These are phyloP conservation scores for Xenentodon cancila DNA, from an alignment of 2,797 vertebrate genomes.

Conservation along the genomic window DNA sequence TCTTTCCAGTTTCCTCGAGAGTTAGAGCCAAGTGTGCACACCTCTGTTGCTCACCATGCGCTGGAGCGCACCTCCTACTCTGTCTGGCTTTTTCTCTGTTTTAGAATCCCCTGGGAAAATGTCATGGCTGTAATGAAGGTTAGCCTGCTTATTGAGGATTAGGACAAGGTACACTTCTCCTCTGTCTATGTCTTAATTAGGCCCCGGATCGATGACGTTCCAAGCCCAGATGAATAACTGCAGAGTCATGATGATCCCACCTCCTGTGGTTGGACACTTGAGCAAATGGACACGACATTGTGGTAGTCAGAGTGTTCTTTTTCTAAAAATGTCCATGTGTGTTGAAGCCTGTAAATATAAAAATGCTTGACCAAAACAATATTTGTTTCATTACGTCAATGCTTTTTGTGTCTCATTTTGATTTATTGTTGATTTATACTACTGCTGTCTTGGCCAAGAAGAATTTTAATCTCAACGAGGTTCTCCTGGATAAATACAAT, in stretches of 20 bases:
- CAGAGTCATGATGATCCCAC: slow-evolving; percentile 26
- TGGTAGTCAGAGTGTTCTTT: too few relatives aligned
- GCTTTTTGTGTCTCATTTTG: too few relatives aligned
- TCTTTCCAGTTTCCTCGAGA: slow-evolving; percentile 11
- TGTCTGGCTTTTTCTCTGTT: slow-evolving; percentile 40
- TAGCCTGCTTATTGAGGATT: slow-evolving; percentile 70
- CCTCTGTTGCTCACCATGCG: slow-evolving; percentile 46
- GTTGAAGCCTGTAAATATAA: too few relatives aligned
- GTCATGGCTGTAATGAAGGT: slow-evolving; percentile 72
- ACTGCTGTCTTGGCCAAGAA: too few relatives aligned
- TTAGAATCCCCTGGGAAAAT: slow-evolving; percentile 61
- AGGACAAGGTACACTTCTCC: slow-evolving; percentile 53
- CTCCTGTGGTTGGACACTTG: slow-evolving; percentile 2
- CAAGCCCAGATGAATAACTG: slow-evolving; percentile 41
- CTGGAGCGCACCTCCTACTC: slow-evolving; percentile 46
- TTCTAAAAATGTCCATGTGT: too few relatives aligned
- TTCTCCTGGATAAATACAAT: too few relatives aligned
- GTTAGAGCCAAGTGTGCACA: slow-evolving; percentile 15
- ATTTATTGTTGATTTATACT: too few relatives aligned
- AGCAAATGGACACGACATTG: too few relatives aligned
- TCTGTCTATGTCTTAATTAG: slow-evolving; percentile 67
- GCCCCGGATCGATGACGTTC: slow-evolving; percentile 62
- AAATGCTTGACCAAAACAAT: too few relatives aligned
- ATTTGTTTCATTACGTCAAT: too few relatives aligned
- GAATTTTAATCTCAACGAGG: too few relatives aligned